phyloP scores from a whole-genome alignment of 1,140 invertebrate genomes.

The Bombus balteatus region DNA sequence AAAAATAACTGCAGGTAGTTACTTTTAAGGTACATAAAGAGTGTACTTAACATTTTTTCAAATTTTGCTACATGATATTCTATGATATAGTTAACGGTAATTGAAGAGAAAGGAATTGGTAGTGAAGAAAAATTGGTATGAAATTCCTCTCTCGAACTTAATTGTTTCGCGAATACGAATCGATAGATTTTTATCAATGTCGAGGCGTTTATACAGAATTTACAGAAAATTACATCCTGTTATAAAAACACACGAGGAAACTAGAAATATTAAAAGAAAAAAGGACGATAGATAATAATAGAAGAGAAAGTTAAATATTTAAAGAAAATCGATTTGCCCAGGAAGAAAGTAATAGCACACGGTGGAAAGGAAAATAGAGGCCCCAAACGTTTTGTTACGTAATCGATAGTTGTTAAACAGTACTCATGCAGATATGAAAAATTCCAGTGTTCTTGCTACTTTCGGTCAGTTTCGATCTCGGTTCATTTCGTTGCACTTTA shows the following conservation, averaged over 20 bases:
- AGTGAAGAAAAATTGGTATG: not conserved
- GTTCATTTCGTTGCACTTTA: not conserved
- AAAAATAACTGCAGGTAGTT: too few relatives aligned
- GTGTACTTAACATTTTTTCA: too few relatives aligned
- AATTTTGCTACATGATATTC: too few relatives aligned
- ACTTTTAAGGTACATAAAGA: too few relatives aligned
- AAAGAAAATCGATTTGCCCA: not conserved
- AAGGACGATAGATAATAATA: not conserved
- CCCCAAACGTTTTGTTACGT: not conserved
- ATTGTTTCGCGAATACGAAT: too few relatives aligned
- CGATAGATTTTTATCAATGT: not conserved
- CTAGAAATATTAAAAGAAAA: not conserved
- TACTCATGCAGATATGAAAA: not conserved
- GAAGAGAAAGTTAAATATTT: not conserved
- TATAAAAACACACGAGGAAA: not conserved
- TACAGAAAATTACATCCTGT: not conserved
- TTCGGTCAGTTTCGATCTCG: not conserved
- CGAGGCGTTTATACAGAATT: not conserved
- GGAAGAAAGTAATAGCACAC: not conserved
- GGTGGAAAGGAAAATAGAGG: not conserved
- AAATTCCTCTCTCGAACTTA: not conserved
- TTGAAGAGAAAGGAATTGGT: not conserved
- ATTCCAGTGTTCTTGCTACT: not conserved
- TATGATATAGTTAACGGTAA: too few relatives aligned
- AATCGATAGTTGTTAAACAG: not conserved